A percentile compares a stretch with the other conserved stretches of the same genome.
Conservation (phyloP, 2,888 invertebrate genomes). For the Syritta pipiens region DNA sequence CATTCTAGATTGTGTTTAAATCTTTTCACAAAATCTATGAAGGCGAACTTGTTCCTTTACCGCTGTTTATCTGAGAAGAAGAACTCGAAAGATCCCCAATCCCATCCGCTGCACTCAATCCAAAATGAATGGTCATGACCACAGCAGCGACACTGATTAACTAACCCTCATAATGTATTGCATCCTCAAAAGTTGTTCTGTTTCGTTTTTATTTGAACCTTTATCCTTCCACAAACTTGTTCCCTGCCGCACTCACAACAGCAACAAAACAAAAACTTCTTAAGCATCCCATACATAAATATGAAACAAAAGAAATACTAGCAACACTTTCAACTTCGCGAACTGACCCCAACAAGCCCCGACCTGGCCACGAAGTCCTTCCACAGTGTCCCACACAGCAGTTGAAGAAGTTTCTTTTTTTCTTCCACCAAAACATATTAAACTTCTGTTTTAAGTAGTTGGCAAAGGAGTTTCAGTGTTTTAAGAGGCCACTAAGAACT, state of each 20-base stretch:
- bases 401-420: conserved; percentile 27
- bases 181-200: neutral
- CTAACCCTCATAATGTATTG: neutral
- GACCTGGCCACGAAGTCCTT: conserved; percentile 43
- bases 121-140: too few species aligned
- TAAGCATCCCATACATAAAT: conserved; percentile 47
- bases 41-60: too few species aligned
- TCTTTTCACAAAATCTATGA: too few species aligned
- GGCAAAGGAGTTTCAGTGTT: conserved; percentile 55
- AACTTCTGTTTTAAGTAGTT: conserved; percentile 68
- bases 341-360: conserved; percentile 20
- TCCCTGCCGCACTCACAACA: conserved; percentile 7
- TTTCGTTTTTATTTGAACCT: conserved; percentile 28
- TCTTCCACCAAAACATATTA: conserved; percentile 52
- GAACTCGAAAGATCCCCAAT: too few species aligned
- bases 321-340: conserved; percentile 47
- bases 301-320: conserved; percentile 29
- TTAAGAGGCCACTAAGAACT: conserved; percentile 66
- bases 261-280: conserved; percentile 32
- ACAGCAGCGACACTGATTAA: conserved; percentile 26
- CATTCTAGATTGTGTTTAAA: too few species aligned
- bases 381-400: conserved; percentile 53
- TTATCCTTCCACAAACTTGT: conserved; percentile 38
- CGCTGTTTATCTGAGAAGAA: too few species aligned
- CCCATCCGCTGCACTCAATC: too few species aligned